Evolutionary conservation across 2,113 vertebrate genomes (phyloP), one percentile per base, ranked within the genome.

Genomic region (Papio anubis): DNA sequence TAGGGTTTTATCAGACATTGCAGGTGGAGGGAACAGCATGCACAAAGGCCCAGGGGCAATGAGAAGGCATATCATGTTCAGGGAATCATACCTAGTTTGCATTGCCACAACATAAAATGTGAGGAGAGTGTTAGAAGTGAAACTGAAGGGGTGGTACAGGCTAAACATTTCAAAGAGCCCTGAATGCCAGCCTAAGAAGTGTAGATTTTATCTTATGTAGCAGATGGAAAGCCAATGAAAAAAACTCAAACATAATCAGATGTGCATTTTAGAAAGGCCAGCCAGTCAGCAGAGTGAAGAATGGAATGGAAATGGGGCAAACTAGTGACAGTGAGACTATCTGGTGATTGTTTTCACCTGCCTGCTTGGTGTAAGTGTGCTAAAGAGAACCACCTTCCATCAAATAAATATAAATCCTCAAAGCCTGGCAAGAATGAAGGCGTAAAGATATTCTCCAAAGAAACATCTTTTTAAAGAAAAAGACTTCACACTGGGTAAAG

Each of bases 401-500:
- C 64, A 91, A 90, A 72, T 50, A 93, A 50, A 55, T 48, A 38
- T 14, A 76, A 52, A 73, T 88, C n/a, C 48, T 93, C 78, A 90
- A 90, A 92, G 20, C 25, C 48, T 64, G 45, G 27, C 78, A 91
- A 83, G 40, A 93, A 75, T 43, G n/a, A 90, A 90, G 21, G 23
- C 40, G 16, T 87, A 59, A 88, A 83, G 72, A 66, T 79, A 87
- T 38, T 96, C 93, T 79, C 45, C 85, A 95, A 17, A 72, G 45
- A 95, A 88, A 12, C 20, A 68, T 70, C 23, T 81, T 95, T 93
- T 68, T 82, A 43, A 94, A 84, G 55, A 90, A 95, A 92, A 86
- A 38, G 38, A 80, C 8, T 73, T 91, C 32, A 78, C 13, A 45
- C 30, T 66, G 35, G 40, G 57, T 64, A 91, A 93, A 73, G 32